Evolutionary conservation across 92 coral and sea anemone species (phyloP).

Genomic region (Phenganax stokvisi): DNA sequence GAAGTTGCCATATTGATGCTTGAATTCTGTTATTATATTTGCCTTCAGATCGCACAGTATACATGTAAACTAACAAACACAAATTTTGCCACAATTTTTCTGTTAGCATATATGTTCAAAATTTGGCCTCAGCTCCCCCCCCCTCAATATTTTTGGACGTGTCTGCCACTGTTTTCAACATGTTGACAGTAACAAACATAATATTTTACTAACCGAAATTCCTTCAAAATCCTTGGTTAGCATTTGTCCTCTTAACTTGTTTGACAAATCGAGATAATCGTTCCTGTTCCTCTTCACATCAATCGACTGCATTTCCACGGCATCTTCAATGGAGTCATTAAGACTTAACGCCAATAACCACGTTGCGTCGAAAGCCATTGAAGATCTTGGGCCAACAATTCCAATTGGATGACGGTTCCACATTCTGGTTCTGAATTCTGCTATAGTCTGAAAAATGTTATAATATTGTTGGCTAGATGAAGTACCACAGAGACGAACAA

Average conservation of each 20-base stretch:
- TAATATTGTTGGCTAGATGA: neutral
- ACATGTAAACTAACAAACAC: too few relatives aligned
- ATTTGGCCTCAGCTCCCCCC: too few relatives aligned
- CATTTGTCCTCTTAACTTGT: conserved; percentile 8
- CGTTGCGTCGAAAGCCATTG: conserved; percentile 32
- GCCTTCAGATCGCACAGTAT: too few relatives aligned
- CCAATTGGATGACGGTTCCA: neutral
- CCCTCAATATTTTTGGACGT: too few relatives aligned
- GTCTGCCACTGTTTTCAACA: too few relatives aligned
- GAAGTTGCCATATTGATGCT: too few relatives aligned
- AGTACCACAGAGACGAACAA: neutral
- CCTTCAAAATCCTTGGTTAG: conserved; percentile 31
- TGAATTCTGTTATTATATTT: too few relatives aligned
- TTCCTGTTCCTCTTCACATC: neutral
- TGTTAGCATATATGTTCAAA: too few relatives aligned
- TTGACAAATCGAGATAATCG: neutral
- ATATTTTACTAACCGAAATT: conserved; percentile 12
- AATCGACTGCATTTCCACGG: neutral
- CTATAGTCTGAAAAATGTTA: neutral
- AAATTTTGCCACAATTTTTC: too few relatives aligned
- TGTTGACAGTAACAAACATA: neutral
- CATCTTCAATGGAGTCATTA: conserved; percentile 24
- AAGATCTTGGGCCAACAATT: neutral
- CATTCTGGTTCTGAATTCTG: conserved; percentile 10
- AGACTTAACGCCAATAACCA: conserved; percentile 32